Evolutionary conservation across 1,140 invertebrate species (phyloP), one percentile per base, ranked within the genome.

Genomic region (Drosophila parvula): DNA sequence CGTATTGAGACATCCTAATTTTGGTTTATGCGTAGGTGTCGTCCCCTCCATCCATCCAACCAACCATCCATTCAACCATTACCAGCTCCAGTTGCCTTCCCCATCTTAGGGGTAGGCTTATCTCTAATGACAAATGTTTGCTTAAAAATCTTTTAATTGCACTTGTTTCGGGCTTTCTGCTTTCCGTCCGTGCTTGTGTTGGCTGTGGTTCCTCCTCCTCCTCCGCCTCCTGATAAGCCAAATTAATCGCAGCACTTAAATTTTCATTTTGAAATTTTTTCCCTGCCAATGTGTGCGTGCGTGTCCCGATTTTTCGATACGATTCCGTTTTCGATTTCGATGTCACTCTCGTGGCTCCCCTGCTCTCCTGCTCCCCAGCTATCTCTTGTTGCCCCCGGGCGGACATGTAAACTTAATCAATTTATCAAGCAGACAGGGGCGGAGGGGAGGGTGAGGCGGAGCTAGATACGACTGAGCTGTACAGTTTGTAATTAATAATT

Each of bases 121-220:
- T 89, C 84, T 89, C 74, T 89, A 89, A 89, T 89, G 84, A 89
- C 84, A 89, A 89, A 89, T 89, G 84, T 89, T 84, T 89, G 84
- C 80, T 81, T 89, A 75, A 89, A 88, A 89, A 89, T 89, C 84
- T 89, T 89, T 89, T 89, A 89, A 89, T 89, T 89, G 84, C 84
- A 84, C 84, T 89, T 89, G 84, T 89, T 89, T 89, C 32, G 62
- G 51, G 50, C 50, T 53, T 53, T 53, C 50, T 50, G 48, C 48
- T 32, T 32, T 50, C 47, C n/a, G 47, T n/a, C 28, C 9, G 47
- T 48, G n/a, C 30, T 48, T 47, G 64, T 69, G 58, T 60, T 47
- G 57, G 22, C 43, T 62, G 61, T 57, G 36, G 60, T 36, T 8
- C 18, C 58, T 50, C 36, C 30, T 60, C 45, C 38, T 44, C 56